Base-by-base conservation (phyloP, 1,140 invertebrate species). In the Tetramorium alpestre region DNA sequence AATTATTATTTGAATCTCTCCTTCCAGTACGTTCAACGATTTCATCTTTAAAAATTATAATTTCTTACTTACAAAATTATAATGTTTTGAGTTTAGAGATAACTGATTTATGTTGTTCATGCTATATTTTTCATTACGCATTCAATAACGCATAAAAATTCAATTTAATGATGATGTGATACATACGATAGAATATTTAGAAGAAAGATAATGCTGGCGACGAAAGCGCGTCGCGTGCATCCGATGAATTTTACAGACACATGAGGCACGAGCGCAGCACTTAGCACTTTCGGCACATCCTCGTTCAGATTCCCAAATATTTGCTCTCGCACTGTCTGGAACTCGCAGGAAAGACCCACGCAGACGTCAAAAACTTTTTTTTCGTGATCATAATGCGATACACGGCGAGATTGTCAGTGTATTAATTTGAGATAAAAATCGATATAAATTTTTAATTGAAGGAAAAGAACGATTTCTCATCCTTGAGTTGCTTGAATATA, bases 221-320 rank as follows among this genome's bases (percentile, higher is more conserved):
- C 4, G 62, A 70, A 47, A 41, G 28, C 33, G n/a, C 18, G 87
- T 85, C 56, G 58, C 81, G 65, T 86, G 33, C 58, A 67, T 41
- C 22, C 28, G 28, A 25, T 54, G 54, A 76, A 67, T 77, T 89
- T 87, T 89, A 89, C 84, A 65, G 70, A 58, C 22, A 38, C 47
- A 49, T 33, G 54, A 41, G 70, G 28, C 87, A 41, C 76, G 69
- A 41, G 51, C 60, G 62, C 33, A 38, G 8, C 60, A 77, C 65
- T 88, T 75, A 49, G 33, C 58, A 67, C 44, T 60, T 87, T 89
- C 69, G 49, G n/a, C 18, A 28, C 73, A 10, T 67, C 7, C 22
- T 64, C 58, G 22, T 69, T 60, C 44, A 41, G 22, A 11, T 87
- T 84, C 16, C 3, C 51, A 77, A 89, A 88, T 78, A 73, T 86